These are phyloP conservation scores for Petrocephalus zakoni DNA, from an alignment of 2,113 vertebrate genomes.

Conservation along the genomic window DNA sequence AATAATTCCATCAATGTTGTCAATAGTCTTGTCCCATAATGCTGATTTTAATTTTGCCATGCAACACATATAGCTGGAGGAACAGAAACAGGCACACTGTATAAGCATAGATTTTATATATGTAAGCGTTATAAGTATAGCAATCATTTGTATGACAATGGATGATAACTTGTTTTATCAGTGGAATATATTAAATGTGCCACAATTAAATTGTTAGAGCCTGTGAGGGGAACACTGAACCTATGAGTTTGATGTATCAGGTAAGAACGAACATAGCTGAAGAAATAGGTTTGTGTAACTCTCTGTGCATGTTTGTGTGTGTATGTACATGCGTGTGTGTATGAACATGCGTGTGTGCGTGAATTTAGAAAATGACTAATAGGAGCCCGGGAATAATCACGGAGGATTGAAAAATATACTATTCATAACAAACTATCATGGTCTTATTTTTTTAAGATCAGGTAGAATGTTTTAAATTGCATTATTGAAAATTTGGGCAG, in stretches of 20 bases:
- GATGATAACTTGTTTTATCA: not conserved
- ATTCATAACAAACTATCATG: not conserved
- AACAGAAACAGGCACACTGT: not conserved
- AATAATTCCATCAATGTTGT: not conserved
- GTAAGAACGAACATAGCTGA: not conserved
- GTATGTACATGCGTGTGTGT: not conserved
- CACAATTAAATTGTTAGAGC: not conserved
- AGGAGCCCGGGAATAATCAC: not conserved
- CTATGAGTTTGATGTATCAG: not conserved
- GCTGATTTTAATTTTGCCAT: not conserved
- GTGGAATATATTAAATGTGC: not conserved
- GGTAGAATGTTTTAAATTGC: not conserved
- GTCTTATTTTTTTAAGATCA: not conserved
- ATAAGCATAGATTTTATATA: not conserved
- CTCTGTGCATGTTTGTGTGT: not conserved
- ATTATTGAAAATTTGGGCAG: not conserved
- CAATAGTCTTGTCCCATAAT: not conserved
- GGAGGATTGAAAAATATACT: not conserved
- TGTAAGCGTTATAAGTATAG: not conserved
- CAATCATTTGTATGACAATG: not conserved
- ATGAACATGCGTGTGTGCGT: not conserved
- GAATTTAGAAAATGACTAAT: not conserved
- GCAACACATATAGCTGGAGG: not conserved
- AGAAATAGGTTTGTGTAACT: not conserved
- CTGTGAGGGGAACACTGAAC: not conserved